Percentiles rank a stretch among this genome's conserved stretches.
Conservation (phyloP, 2,888 invertebrate genomes). For the Alsophila aescularia region DNA sequence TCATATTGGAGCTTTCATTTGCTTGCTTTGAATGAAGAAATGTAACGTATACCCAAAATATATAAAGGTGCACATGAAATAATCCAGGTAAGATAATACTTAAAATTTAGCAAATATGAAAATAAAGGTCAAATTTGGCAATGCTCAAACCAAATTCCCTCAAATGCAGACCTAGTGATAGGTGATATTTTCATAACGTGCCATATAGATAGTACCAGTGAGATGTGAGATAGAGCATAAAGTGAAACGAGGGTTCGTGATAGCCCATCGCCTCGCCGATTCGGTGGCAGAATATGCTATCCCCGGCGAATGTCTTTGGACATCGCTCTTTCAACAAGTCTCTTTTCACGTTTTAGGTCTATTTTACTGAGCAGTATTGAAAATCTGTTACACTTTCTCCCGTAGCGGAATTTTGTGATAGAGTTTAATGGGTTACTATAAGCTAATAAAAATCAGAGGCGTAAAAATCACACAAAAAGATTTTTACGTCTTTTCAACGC, state of each 20-base stretch:
- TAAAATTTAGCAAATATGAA: too few species aligned
- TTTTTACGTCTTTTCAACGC: not conserved
- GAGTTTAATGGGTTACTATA: conserved; percentile 2
- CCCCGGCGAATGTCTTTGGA: conserved; percentile 33
- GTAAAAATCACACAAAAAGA: not conserved
- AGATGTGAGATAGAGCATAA: conserved; percentile 40
- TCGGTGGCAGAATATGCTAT: conserved; percentile 42
- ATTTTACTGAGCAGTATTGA: conserved; percentile 7
- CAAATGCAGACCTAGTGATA: conserved; percentile 16
- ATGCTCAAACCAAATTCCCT: not conserved
- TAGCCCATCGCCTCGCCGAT: conserved; percentile 40
- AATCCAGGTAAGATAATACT: too few species aligned
- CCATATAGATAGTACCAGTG: conserved; percentile 34
- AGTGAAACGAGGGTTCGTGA: conserved; percentile 41
- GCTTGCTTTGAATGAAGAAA: too few species aligned
- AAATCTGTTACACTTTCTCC: conserved; percentile 10
- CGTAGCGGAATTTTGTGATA: conserved; percentile 27
- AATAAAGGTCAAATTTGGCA: too few species aligned
- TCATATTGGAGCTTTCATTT: too few species aligned
- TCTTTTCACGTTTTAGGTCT: conserved; percentile 10
- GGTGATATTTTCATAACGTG: conserved; percentile 36
- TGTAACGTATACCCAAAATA: too few species aligned
- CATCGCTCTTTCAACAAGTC: conserved; percentile 34
- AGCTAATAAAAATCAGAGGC: too few species aligned
- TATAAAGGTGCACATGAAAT: too few species aligned